These are phyloP conservation scores for Tylochromis polylepis DNA, from an alignment of 2,113 vertebrate genomes.

Conservation along the genomic window DNA sequence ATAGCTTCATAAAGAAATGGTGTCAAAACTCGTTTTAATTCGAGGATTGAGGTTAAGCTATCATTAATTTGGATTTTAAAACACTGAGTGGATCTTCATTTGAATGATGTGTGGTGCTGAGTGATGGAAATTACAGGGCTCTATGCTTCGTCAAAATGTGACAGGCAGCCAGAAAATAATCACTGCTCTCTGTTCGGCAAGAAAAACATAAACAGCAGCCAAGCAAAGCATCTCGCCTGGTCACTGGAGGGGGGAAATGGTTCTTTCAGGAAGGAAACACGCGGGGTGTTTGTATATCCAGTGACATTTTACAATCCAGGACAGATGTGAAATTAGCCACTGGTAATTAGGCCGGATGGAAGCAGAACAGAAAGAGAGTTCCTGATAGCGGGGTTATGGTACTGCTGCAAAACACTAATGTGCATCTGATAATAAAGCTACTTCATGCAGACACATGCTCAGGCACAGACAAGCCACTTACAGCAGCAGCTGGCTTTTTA, in stretches of 20 bases:
- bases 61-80: constrained; percentile 57
- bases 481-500: constrained; percentile 50
- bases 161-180: constrained; percentile 52
- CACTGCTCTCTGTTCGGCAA: constrained; percentile 22
- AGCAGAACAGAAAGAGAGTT: constrained; percentile 23
- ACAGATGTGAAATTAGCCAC: constrained; percentile 61
- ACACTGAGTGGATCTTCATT: constrained; percentile 42
- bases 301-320: constrained; percentile 59
- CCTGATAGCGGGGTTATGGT: constrained; percentile 29
- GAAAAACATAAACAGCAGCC: constrained; percentile 50
- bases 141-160: constrained; percentile 30
- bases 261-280: constrained; percentile 21
- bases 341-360: constrained; percentile 48
- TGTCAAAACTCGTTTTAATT: constrained; percentile 51
- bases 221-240: constrained; percentile 10
- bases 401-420: constrained; percentile 23
- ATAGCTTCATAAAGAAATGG: constrained; percentile 34
- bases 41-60: constrained; percentile 54
- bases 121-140: constrained; percentile 49
- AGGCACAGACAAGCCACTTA: constrained; percentile 28
- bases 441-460: constrained; percentile 40
- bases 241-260: constrained; percentile 24
- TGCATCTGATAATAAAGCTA: constrained; percentile 50
- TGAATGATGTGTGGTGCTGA: constrained; percentile 41
- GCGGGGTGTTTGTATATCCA: constrained; percentile 23